Base-by-base conservation (phyloP, 2,888 invertebrate genomes). In the Tethea ocularis region DNA sequence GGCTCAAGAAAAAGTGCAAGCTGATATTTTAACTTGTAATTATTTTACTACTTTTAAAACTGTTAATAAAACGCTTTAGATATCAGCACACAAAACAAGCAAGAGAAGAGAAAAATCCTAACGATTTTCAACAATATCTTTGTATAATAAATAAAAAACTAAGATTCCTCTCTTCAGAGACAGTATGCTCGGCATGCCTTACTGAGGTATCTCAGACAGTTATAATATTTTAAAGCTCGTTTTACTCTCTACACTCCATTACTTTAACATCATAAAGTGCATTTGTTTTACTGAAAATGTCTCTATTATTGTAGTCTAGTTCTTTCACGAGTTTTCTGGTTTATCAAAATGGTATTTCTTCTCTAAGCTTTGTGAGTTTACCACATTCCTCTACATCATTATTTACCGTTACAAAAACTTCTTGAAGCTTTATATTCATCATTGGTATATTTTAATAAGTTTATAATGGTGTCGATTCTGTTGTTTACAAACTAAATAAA, bases 241-340 rank as follows among this genome's bases (percentile, higher is more conserved):
- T 33, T 24, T 22, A 10, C 33, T 33, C 22, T 53, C 33, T 20
- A 17, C 53, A 53, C 33, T 53, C 33, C 53, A 53, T 53, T 11
- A 53, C 10, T 46, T 24, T 11, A 26, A 15, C 20, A 20, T 33
- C 33, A 33, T 33, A 33, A 33, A 54, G 20, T 33, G 29, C 17
- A 20, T 33, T 54, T 33, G 11, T 5, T 54, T 46, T 10, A 20
- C 54, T 54, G 54, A 54, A 54, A 54, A 54, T 54, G 36, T 13
- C 11, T 22, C 8, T 53, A 22, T 23, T 17, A 17, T 41, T 5
- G 3, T 38, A 4, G 15, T 36, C 36, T 11, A n/a, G 15, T n/a
- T 52, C 24, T 24, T 52, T 52, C 15, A 24, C 15, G 15, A 15
- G 26, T 10, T 20, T 29, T n/a, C n/a, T 53, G 17, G n/a, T 29